Percentiles rank a stretch among this genome's conserved stretches.
Conservation (phyloP, 2,888 invertebrate genomes). For the Dioctria rufipes region DNA sequence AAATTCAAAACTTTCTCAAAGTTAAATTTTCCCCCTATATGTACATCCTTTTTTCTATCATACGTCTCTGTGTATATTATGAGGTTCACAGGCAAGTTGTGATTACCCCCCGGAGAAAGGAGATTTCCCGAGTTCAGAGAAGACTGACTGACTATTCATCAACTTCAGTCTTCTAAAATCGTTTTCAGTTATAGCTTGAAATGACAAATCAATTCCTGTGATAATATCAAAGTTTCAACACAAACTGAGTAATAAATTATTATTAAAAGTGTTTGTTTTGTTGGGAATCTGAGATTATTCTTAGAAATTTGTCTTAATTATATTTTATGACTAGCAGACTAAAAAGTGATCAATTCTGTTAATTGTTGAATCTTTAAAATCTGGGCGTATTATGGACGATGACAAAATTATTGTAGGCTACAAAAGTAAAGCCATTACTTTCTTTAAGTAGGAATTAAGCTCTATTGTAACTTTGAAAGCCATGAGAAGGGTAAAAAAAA, state of each 20-base stretch:
- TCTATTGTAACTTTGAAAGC: no score
- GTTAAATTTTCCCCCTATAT: neutral
- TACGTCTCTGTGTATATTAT: neutral
- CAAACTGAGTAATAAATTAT: neutral
- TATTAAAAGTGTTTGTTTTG: neutral
- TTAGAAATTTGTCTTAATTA: neutral
- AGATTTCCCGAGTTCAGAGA: neutral
- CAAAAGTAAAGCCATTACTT: no score
- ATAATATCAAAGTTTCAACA: neutral
- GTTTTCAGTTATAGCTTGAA: neutral
- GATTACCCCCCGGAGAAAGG: neutral
- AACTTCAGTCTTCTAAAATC: no score
- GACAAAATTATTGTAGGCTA: no score
- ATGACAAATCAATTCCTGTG: neutral
- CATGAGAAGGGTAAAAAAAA: no score
- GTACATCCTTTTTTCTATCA: neutral
- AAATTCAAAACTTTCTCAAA: neutral
- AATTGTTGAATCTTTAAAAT: no score
- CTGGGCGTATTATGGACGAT: no score
- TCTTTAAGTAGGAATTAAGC: no score
- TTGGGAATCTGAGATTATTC: neutral
- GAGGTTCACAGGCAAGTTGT: neutral
- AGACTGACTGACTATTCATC: no score
- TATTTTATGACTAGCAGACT: neutral
- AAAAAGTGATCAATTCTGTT: no score